phyloP scores from a whole-genome alignment of 2,797 vertebrate genomes.

The Chaetodon trifasciatus region DNA sequence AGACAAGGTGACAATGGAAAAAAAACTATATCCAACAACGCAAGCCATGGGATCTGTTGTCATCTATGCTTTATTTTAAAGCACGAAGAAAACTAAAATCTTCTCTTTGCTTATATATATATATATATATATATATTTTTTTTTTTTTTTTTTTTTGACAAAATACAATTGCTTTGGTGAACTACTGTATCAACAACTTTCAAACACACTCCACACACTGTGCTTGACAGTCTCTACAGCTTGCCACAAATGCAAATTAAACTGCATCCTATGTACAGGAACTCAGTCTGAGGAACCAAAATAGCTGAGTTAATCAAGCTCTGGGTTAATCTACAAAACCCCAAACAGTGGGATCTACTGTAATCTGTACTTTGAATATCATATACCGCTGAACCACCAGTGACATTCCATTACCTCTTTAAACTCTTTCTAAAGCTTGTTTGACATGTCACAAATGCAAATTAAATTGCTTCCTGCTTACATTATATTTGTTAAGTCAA shows the following conservation, averaged over 20 bases:
- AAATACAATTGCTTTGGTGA: neutral
- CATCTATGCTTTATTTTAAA: neutral
- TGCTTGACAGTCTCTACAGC: neutral
- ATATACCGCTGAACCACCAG: neutral
- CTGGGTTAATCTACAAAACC: neutral
- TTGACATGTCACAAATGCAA: constrained; percentile 6
- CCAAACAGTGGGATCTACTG: neutral
- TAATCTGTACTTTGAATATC: neutral
- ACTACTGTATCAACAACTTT: neutral
- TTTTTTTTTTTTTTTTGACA: neutral
- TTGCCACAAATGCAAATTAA: neutral
- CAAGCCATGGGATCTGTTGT: neutral
- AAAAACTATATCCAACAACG: neutral
- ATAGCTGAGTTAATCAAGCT: neutral
- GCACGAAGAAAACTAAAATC: neutral
- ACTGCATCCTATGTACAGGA: neutral
- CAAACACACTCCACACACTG: neutral
- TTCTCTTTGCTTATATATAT: neutral
- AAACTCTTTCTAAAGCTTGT: neutral
- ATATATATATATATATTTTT: too few species aligned
- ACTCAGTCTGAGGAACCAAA: neutral
- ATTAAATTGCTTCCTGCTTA: neutral
- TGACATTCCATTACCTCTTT: neutral
- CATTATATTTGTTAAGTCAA: neutral
- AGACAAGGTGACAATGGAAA: neutral